Percentiles rank a stretch among this genome's conserved stretches.
phyloP scores from a whole-genome alignment of 2,797 vertebrate species.

The Halcyon badia region DNA sequence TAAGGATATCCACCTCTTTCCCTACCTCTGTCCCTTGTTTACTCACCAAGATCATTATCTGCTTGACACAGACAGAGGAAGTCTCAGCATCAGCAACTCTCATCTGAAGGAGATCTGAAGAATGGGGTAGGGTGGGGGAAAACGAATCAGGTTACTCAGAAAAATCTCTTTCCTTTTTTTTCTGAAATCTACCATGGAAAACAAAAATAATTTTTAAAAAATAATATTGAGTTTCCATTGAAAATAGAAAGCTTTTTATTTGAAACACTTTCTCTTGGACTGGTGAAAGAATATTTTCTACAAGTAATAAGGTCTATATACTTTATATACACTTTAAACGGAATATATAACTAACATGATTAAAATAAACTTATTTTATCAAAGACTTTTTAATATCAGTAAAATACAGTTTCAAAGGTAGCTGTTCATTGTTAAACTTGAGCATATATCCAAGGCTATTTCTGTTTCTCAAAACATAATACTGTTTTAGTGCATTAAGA shows the following conservation, averaged over 20 bases:
- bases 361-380: neutral
- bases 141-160: neutral
- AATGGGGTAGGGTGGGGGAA: accelerated
- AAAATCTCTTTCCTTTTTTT: neutral
- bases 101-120: neutral
- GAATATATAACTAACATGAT: neutral
- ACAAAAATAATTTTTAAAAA: neutral
- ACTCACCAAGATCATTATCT: neutral
- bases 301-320: neutral
- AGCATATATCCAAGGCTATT: neutral
- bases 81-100: neutral
- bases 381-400: neutral
- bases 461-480: neutral
- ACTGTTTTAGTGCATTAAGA: neutral
- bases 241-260: neutral
- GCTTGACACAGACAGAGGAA: neutral
- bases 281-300: neutral
- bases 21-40: neutral
- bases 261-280: neutral
- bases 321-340: neutral
- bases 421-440: neutral
- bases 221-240: neutral
- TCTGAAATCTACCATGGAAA: neutral
- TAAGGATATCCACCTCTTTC: neutral
- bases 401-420: neutral